Conservation (phyloP, 2,888 invertebrate species). For the Colostygia pectinataria region DNA sequence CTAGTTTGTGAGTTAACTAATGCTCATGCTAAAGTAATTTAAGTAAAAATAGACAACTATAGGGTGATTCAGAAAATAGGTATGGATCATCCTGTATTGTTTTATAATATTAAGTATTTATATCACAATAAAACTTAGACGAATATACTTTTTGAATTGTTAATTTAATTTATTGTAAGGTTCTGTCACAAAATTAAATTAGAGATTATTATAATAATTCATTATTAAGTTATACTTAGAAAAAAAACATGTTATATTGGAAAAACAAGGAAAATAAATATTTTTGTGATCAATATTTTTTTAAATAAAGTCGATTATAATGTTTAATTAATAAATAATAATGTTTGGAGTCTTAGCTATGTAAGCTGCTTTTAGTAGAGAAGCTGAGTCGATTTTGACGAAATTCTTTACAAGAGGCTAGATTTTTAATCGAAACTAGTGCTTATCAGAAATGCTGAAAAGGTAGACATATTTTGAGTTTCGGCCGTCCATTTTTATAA, state of each 20-base stretch:
- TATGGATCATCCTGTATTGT: no score
- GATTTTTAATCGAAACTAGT: conserved; percentile 1
- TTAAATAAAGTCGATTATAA: no score
- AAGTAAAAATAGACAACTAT: no score
- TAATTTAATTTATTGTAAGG: conserved; percentile 4
- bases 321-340: not conserved
- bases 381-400: conserved; percentile 8
- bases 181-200: conserved; percentile 19
- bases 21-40: no score
- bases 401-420: conserved; percentile 1
- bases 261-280: no score
- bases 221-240: conserved; percentile 2
- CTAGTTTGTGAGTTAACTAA: no score
- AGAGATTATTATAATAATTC: conserved; percentile 7
- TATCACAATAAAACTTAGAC: no score
- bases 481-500: conserved; percentile 16
- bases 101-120: no score
- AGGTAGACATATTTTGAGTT: conserved; percentile 12
- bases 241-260: no score
- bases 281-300: no score
- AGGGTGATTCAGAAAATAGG: no score
- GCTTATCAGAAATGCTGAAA: not conserved
- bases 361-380: not conserved
- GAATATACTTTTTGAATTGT: not conserved
- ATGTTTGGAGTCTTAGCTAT: no score